A percentile compares a stretch with the other conserved stretches of the same genome.
Evolutionary conservation across 2,113 vertebrate genomes (phyloP).

Genomic region (Alces alces): DNA sequence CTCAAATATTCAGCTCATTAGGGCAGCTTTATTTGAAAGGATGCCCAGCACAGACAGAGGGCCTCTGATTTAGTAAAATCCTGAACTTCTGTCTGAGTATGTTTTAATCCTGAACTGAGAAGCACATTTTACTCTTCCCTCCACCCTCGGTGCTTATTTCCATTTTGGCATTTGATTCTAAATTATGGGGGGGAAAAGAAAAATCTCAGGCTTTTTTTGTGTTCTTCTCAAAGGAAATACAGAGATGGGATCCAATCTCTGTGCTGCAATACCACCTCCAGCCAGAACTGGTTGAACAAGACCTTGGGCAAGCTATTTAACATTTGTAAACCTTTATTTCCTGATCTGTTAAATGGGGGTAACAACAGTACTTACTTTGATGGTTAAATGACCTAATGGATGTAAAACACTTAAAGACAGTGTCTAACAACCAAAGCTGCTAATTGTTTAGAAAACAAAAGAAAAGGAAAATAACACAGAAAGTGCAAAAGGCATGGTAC

Average conservation of each 20-base stretch:
- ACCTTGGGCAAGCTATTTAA: not conserved
- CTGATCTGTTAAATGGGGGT: not conserved
- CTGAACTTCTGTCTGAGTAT: not conserved
- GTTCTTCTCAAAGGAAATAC: not conserved
- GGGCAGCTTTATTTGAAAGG: not conserved
- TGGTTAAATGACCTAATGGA: not conserved
- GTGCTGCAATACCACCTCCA: not conserved
- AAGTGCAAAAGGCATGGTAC: not conserved
- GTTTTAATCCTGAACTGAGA: not conserved
- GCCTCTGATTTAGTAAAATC: not conserved
- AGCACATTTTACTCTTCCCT: not conserved
- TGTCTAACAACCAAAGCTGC: not conserved
- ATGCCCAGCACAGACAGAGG: not conserved
- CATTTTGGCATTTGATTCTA: not conserved
- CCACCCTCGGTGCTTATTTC: not conserved
- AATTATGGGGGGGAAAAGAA: not conserved
- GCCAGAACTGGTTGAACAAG: not conserved
- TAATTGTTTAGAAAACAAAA: slow-evolving; percentile 9
- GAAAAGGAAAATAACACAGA: not conserved
- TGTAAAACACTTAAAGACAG: not conserved
- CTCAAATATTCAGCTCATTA: not conserved
- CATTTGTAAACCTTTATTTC: not conserved
- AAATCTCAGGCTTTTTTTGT: not conserved
- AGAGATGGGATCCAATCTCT: not conserved
- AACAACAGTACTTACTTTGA: not conserved